Percentiles rank a stretch among this genome's conserved stretches.
Conservation (phyloP, 2,888 invertebrate species). For the Saturnia japonica region DNA sequence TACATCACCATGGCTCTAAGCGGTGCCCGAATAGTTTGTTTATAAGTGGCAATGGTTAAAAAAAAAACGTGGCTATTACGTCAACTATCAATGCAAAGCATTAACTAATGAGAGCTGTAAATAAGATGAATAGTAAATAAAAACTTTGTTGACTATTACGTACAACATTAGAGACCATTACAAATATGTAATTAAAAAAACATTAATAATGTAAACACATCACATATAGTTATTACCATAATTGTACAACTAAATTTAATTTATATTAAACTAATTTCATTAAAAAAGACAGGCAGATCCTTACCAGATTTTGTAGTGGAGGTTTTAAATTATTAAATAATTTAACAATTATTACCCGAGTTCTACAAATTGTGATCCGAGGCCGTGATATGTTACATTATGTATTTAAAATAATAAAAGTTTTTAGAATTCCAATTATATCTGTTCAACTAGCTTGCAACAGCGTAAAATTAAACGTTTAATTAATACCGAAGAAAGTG, state of each 20-base stretch:
- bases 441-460: not conserved
- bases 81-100: not conserved
- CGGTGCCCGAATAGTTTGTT: too few species aligned
- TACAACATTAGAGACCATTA: not conserved
- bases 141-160: not conserved
- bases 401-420: not conserved
- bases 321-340: too few species aligned
- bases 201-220: not conserved
- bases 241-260: too few species aligned
- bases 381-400: too few species aligned
- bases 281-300: not conserved
- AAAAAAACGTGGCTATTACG: not conserved
- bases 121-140: not conserved
- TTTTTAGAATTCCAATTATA: not conserved
- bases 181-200: not conserved
- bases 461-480: not conserved
- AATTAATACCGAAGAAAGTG: constrained; percentile 46
- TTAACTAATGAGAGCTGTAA: not conserved
- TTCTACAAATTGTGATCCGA: too few species aligned
- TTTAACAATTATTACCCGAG: too few species aligned
- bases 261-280: not conserved
- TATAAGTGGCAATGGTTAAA: too few species aligned
- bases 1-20: too few species aligned
- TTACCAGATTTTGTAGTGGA: not conserved
- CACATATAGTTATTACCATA: not conserved